A percentile compares a stretch with the other conserved stretches of the same genome.
Evolutionary conservation across 2,888 invertebrate species (phyloP).

Genomic region (Globia sparganii): DNA sequence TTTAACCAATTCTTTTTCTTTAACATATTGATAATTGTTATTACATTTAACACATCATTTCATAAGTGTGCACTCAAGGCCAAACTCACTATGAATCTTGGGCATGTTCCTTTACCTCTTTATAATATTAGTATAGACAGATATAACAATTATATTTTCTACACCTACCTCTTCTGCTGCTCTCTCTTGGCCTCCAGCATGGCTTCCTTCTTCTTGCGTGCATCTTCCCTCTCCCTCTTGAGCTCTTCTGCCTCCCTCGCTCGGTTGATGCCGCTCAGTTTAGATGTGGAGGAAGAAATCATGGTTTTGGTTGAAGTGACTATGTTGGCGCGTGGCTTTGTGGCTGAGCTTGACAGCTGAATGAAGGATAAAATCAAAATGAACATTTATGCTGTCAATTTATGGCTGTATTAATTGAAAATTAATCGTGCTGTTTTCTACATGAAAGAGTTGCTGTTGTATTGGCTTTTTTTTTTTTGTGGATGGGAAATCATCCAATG

Average conservation of each 20-base stretch:
- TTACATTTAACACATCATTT: too few relatives aligned
- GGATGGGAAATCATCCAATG: too few relatives aligned
- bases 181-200: conserved; percentile 90
- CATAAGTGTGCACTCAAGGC: too few relatives aligned
- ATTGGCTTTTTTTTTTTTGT: too few relatives aligned
- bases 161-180: conserved; percentile 87
- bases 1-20: too few relatives aligned
- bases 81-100: too few relatives aligned
- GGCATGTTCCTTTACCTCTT: too few relatives aligned
- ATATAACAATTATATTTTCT: too few relatives aligned
- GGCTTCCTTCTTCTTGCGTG: conserved; percentile 91
- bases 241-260: conserved; percentile 81
- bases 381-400: background rate
- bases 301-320: conserved; percentile 70
- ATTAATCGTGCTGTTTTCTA: background rate
- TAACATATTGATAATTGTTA: too few relatives aligned
- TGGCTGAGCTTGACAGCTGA: conserved; percentile 80
- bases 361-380: background rate
- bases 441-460: background rate
- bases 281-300: conserved; percentile 78
- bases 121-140: too few relatives aligned
- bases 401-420: background rate
- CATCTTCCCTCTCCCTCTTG: conserved; percentile 87
- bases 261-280: conserved; percentile 72
- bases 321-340: conserved; percentile 76